Evolutionary conservation across 2,888 invertebrate genomes (phyloP).

Genomic region (Drosophila conformis): DNA sequence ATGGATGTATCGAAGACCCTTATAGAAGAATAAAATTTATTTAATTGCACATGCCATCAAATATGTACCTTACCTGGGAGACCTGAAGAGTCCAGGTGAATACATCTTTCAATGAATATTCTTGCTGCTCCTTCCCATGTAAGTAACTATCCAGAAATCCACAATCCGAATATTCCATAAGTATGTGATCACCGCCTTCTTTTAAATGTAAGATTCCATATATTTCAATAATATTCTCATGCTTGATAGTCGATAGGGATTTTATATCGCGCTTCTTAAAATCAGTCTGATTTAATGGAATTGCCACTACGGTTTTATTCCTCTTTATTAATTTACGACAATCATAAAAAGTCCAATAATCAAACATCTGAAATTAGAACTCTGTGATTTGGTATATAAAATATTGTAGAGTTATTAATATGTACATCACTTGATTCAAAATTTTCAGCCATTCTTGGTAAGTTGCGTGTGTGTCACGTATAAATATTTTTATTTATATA

Average conservation of each 20-base stretch:
- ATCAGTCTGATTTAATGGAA: not conserved
- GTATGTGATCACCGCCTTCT: not conserved
- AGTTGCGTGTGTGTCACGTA: not conserved
- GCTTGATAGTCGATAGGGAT: not conserved
- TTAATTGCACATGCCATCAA: not conserved
- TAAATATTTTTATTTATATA: not conserved
- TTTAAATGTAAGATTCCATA: not conserved
- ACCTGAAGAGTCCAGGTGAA: conserved; percentile 7
- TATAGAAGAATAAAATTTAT: not conserved
- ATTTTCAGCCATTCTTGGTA: not conserved
- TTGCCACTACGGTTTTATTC: not conserved
- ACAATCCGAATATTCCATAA: not conserved
- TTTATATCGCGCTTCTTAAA: not conserved
- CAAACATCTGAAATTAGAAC: no score
- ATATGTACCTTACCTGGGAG: not conserved
- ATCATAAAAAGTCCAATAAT: not conserved
- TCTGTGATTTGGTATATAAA: no score
- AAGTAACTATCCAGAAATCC: not conserved
- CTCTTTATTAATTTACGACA: not conserved
- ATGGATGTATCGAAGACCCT: conserved; percentile 1
- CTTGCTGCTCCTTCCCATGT: not conserved
- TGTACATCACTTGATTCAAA: no score
- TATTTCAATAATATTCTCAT: not conserved
- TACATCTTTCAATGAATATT: not conserved
- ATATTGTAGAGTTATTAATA: no score